Evolutionary conservation across 1,140 invertebrate species (phyloP), one percentile per base, ranked within the genome.

Genomic region (Copidosoma floridanum): DNA sequence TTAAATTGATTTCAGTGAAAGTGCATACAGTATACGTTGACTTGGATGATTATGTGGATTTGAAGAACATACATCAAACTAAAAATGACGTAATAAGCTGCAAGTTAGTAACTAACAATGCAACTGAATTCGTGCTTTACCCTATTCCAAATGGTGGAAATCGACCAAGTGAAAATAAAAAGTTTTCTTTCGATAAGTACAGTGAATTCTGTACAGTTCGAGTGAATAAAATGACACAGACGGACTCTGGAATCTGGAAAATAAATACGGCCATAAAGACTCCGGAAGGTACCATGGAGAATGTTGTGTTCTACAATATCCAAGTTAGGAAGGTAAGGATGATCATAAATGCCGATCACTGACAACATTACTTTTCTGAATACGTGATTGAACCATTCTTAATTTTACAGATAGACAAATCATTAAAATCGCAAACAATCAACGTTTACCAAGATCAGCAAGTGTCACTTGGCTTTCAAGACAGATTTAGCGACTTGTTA

Each of bases 201-300:
- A n/a, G n/a, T n/a, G n/a, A n/a, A n/a, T n/a, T n/a, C 12, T 60
- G 50, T 4, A 20, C 7, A 23, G 29, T 27, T 3, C 10, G 27
- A 14, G 43, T 60, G 6, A 38, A 37, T 6, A 23, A 27, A 21
- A 12, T 46, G 8, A 38, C 29, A 4, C 16, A 47, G n/a, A 29
- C 23, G 6, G 58, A 60, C 18, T 16, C 51, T 1, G 58, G 58
- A 23, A 53, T 11, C 14, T 60, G 50, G 50, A 11, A 40, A 44
- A 35, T 53, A 46, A 24, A 11, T 35, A 23, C 44, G 3, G 40
- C 26, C 1, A 27, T 48, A 1, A 44, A 37, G 16, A 46, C 2
- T 21, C 43, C 23, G 16, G 16, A 2, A n/a, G 32, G 3, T 6
- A 57, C 2, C 37, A 50, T 16, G 38, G 12, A 32, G 3, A n/a